Evolutionary conservation across 2,113 vertebrate genomes (phyloP), one percentile per base, ranked within the genome.

Genomic region (Eupsittula cactorum): DNA sequence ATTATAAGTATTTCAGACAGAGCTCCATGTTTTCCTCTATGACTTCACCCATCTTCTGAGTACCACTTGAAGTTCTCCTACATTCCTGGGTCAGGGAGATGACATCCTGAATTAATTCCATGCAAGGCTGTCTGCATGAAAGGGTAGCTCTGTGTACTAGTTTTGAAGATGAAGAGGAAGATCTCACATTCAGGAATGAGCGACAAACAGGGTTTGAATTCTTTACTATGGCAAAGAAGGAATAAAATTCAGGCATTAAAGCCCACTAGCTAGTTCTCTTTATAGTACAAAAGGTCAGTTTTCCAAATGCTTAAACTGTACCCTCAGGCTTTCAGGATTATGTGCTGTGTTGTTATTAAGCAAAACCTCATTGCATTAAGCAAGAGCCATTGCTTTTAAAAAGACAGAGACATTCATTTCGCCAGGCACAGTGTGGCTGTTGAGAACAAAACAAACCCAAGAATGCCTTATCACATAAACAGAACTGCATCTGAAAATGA

Each of bases 241-340:
- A 93, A 74, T 10, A 69, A 95, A 90, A 90, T 62, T 69, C 28
- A 73, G 41, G 20, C 82, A 82, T 78, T 68, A 92, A 74, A 93
- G 49, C 49, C 82, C 82, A 28, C 64, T 44, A 62, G 79, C 29
- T 82, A 37, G 14, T 74, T 83, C 70, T 50, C 57, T 39, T 86
- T 53, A 57, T 12, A 80, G 59, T 62, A 93, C 53, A 80, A 94
- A 93, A 65, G 82, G 63, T 86, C 63, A 83, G 79, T 95, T 84
- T 90, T 86, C 80, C 86, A 86, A 94, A 91, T 74, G 63, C 46
- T 93, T 83, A 49, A 86, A 83, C 77, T 78, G 42, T 64, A 78
- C 77, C 73, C 64, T 37, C 50, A 81, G 53, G 77, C 87, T 91
- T 94, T 78, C 55, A 70, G 50, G 29, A 79, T 78, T 89, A 75